Percentiles rank a stretch among this genome's conserved stretches.
These are phyloP conservation scores for Lucilia sericata DNA, from an alignment of 1,140 invertebrate genomes.

Conservation along the genomic window DNA sequence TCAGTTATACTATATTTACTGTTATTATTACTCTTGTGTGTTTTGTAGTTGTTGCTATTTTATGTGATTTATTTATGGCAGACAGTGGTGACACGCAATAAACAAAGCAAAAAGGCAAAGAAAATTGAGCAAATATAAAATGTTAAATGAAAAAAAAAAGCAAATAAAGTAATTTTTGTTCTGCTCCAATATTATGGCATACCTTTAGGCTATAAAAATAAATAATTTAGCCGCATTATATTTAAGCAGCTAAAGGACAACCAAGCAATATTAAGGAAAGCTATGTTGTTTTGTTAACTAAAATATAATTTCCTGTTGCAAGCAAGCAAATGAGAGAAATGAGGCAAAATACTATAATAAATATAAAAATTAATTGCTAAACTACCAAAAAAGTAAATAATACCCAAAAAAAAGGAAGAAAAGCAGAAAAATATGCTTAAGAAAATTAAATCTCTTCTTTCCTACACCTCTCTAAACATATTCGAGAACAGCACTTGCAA, in stretches of 20 bases:
- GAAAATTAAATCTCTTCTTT: too few species aligned
- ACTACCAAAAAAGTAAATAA: neutral
- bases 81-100: conserved; percentile 43
- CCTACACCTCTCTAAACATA: too few species aligned
- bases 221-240: neutral
- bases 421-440: too few species aligned
- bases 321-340: neutral
- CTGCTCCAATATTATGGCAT: neutral
- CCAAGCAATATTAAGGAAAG: neutral
- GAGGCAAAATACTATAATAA: too few species aligned
- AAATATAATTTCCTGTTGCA: conserved; percentile 39
- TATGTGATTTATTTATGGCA: conserved; percentile 37
- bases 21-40: neutral
- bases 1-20: neutral
- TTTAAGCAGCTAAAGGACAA: neutral
- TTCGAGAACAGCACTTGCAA: too few species aligned
- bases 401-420: too few species aligned
- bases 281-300: neutral
- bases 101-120: neutral
- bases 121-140: neutral
- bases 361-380: neutral
- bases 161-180: conserved; percentile 6
- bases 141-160: too few species aligned
- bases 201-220: conserved; percentile 27
- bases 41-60: neutral